Evolutionary conservation across 2,888 invertebrate genomes (phyloP).

Genomic region (Stenchaetothrips biformis): DNA sequence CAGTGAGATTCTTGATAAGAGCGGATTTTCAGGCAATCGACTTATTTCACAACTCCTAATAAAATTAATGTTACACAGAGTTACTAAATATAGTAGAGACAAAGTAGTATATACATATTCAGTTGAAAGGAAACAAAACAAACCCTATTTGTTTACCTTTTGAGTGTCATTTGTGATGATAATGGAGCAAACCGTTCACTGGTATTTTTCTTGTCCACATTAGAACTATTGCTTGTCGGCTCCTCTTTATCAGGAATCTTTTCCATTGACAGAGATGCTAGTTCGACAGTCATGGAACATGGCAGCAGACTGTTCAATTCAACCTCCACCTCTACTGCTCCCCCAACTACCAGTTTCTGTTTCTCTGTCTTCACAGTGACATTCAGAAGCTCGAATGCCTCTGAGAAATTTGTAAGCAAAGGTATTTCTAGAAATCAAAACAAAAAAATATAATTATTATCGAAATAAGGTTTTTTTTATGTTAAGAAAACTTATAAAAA

Average conservation of each 20-base stretch:
- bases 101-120: background rate
- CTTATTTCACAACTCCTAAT: slow-evolving; percentile 39
- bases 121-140: background rate
- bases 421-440: background rate
- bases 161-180: background rate
- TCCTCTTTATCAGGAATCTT: slow-evolving; percentile 45
- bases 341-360: slow-evolving; percentile 44
- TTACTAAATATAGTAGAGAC: background rate
- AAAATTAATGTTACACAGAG: slow-evolving; percentile 17
- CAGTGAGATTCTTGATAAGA: slow-evolving; percentile 37
- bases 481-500: background rate
- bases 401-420: background rate
- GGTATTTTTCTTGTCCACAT: slow-evolving; percentile 7
- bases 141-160: background rate
- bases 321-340: slow-evolving; percentile 53
- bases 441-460: background rate
- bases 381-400: background rate
- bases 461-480: background rate
- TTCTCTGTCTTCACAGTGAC: slow-evolving; percentile 3
- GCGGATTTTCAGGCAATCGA: slow-evolving; percentile 35
- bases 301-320: slow-evolving; percentile 58
- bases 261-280: slow-evolving; percentile 61
- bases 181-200: background rate
- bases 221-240: background rate
- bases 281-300: slow-evolving; percentile 60